Evolutionary conservation across 2,113 vertebrate genomes (phyloP).

Genomic region (Sus scrofa): DNA sequence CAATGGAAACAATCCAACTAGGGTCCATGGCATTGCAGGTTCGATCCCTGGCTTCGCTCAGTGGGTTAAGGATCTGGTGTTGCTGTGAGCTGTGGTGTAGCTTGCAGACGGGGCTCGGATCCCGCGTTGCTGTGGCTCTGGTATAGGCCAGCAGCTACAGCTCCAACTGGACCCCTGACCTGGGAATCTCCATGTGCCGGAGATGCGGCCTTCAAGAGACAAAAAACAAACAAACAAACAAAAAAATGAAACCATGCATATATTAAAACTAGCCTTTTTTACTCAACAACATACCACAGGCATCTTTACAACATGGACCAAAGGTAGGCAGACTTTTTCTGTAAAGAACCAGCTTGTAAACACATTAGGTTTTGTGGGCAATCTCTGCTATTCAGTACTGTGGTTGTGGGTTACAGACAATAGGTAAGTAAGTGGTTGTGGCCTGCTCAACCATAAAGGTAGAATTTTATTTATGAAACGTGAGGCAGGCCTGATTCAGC

Average conservation of each 20-base stretch:
- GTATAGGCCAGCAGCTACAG: too few species aligned
- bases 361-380: neutral
- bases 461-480: conserved; percentile 21
- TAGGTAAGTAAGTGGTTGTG: neutral
- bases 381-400: neutral
- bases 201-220: too few species aligned
- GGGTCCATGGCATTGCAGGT: too few species aligned
- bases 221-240: too few species aligned
- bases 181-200: too few species aligned
- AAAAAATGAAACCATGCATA: neutral
- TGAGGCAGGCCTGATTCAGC: neutral
- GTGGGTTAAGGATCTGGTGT: too few species aligned
- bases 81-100: too few species aligned
- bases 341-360: neutral
- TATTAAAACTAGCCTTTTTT: neutral
- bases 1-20: too few species aligned
- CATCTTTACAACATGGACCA: neutral
- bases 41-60: too few species aligned
- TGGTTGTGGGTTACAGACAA: neutral
- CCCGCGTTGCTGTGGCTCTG: too few species aligned
- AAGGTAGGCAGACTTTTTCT: neutral
- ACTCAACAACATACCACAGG: neutral
- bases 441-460: neutral
- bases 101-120: too few species aligned
- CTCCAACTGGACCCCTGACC: too few species aligned